A percentile compares a stretch with the other conserved stretches of the same genome.
Evolutionary conservation across 2,888 invertebrate genomes (phyloP).

Genomic region (Hirtodrosophila trivittata): DNA sequence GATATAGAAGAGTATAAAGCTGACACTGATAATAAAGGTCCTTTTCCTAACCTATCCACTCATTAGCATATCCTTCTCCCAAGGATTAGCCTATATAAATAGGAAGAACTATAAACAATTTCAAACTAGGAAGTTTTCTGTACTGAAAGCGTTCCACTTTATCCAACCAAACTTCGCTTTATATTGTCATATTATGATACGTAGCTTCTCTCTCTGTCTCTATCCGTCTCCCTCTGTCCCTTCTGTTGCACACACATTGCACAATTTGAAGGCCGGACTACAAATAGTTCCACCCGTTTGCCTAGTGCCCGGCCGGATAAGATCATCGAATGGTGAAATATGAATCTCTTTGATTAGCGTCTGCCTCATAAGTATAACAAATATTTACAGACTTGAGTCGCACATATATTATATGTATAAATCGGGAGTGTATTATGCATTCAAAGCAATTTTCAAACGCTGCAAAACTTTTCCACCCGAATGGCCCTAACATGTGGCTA

Average conservation of each 20-base stretch:
- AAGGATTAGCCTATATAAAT: no score
- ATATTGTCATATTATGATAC: no score
- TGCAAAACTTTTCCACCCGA: slow-evolving; percentile 57
- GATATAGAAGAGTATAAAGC: no score
- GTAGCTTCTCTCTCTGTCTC: no score
- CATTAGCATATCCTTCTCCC: no score
- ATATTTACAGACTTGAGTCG: slow-evolving; percentile 40
- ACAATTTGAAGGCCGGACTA: slow-evolving; percentile 21
- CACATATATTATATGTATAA: neutral
- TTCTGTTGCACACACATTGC: slow-evolving; percentile 8
- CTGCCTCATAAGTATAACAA: slow-evolving; percentile 54
- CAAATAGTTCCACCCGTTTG: slow-evolving; percentile 1
- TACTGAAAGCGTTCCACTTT: no score
- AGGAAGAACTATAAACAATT: no score
- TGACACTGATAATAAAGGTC: no score
- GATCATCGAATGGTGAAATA: slow-evolving; percentile 24
- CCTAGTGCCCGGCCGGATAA: slow-evolving; percentile 19
- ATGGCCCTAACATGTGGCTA: slow-evolving; percentile 14
- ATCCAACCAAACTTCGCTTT: no score
- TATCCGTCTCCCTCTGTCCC: no score
- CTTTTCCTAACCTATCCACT: no score
- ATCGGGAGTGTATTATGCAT: slow-evolving; percentile 49
- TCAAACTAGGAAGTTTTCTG: no score
- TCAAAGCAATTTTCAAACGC: slow-evolving; percentile 3
- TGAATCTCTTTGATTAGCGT: slow-evolving; percentile 48